These are phyloP conservation scores for Panzeria rudis DNA, from an alignment of 2,888 invertebrate genomes.

Conservation along the genomic window DNA sequence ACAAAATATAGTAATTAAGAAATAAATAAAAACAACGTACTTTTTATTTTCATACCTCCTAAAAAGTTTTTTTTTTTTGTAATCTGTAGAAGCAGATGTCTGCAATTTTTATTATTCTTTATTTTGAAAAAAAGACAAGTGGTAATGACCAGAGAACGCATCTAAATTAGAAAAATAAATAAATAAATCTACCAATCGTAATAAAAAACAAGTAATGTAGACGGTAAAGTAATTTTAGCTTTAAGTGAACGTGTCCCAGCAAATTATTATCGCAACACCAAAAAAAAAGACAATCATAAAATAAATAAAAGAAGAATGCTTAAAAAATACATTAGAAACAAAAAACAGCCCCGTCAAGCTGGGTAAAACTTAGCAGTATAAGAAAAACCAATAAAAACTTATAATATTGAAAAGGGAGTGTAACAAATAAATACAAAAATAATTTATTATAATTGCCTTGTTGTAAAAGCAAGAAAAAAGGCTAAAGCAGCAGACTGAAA, in stretches of 20 bases:
- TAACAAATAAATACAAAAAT: constrained; percentile 61
- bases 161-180: constrained; percentile 3
- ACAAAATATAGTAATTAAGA: no score
- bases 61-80: no score
- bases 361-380: neutral
- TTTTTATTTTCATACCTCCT: no score
- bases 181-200: constrained; percentile 10
- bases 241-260: constrained; percentile 36
- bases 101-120: no score
- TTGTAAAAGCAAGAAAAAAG: neutral
- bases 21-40: no score
- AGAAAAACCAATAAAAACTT: constrained; percentile 56
- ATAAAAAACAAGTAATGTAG: neutral
- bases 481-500: neutral
- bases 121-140: neutral
- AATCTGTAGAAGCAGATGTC: no score
- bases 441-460: constrained; percentile 56
- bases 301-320: neutral
- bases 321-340: neutral
- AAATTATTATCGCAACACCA: constrained; percentile 40
- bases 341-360: neutral
- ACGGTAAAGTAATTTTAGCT: neutral
- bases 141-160: neutral
- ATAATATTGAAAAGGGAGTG: constrained; percentile 54
- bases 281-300: neutral